A percentile compares a stretch with the other conserved stretches of the same genome.
phyloP scores from a whole-genome alignment of 2,113 vertebrate species.

The Grantiella picta region DNA sequence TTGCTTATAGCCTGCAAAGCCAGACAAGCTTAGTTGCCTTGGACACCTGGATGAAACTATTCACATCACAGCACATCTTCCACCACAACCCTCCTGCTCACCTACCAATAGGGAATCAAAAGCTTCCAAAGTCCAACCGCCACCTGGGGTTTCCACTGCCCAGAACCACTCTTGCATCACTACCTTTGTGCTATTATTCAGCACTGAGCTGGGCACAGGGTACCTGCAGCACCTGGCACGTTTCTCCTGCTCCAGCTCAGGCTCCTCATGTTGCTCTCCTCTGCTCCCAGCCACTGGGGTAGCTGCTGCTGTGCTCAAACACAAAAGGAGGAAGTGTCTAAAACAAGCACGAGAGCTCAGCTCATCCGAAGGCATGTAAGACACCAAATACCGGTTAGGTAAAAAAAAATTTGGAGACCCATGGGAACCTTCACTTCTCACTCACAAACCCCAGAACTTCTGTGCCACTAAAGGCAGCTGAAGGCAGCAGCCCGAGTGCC shows the following conservation, averaged over 20 bases:
- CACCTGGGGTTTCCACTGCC: neutral
- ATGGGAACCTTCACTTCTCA: neutral
- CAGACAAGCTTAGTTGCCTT: constrained; percentile 8
- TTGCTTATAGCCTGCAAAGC: neutral
- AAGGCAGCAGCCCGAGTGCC: neutral
- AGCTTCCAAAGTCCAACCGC: neutral
- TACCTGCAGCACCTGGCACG: neutral
- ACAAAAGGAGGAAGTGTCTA: neutral
- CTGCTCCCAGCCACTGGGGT: neutral
- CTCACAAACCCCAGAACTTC: neutral
- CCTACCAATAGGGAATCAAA: neutral
- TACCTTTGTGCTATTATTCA: neutral
- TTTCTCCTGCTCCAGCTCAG: neutral
- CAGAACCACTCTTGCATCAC: fast-evolving
- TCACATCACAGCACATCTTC: neutral
- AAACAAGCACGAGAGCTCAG: neutral
- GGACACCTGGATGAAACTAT: constrained; percentile 3
- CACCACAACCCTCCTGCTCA: neutral
- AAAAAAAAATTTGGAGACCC: neutral
- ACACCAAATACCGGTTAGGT: neutral
- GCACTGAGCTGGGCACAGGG: neutral
- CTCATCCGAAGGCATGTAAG: neutral
- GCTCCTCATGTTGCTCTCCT: neutral
- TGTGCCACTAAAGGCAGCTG: neutral
- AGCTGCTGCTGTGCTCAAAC: neutral